Evolutionary conservation across 2,113 vertebrate species (phyloP).

Genomic region (Entomyzon cyanotis): DNA sequence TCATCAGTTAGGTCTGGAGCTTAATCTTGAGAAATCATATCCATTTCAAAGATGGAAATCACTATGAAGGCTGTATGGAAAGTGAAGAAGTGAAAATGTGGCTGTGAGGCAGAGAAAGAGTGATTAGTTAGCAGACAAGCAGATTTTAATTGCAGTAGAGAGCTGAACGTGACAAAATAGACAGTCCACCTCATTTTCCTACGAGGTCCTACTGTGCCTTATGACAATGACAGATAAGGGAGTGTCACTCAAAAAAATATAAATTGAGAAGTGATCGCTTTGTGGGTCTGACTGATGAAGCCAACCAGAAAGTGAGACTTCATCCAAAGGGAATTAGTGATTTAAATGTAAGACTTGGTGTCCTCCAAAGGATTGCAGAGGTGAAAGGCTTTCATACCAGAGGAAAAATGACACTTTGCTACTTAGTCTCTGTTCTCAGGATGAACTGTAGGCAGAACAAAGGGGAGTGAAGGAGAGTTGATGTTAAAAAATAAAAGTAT

Average conservation of each 20-base stretch:
- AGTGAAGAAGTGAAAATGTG: background rate
- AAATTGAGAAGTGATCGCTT: background rate
- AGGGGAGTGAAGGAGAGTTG: background rate
- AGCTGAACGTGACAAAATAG: background rate
- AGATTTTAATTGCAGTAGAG: constrained; percentile 11
- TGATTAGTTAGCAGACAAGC: background rate
- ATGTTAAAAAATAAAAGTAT: background rate
- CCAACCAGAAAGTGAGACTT: constrained; percentile 15
- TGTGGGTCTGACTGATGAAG: constrained; percentile 16
- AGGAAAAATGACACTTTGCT: background rate
- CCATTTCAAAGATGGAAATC: constrained; percentile 5
- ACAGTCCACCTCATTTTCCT: background rate
- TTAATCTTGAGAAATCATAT: constrained; percentile 1
- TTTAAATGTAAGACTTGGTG: background rate
- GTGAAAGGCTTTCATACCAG: background rate
- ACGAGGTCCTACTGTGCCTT: background rate
- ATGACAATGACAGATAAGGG: background rate
- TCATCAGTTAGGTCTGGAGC: background rate
- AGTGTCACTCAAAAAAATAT: background rate
- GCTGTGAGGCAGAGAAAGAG: background rate
- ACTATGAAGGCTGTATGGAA: background rate
- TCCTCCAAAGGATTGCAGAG: background rate
- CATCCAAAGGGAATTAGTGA: background rate
- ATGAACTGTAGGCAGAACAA: background rate
- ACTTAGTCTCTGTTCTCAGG: background rate